phyloP scores from a whole-genome alignment of 2,888 invertebrate species.

The Amiota communis region DNA sequence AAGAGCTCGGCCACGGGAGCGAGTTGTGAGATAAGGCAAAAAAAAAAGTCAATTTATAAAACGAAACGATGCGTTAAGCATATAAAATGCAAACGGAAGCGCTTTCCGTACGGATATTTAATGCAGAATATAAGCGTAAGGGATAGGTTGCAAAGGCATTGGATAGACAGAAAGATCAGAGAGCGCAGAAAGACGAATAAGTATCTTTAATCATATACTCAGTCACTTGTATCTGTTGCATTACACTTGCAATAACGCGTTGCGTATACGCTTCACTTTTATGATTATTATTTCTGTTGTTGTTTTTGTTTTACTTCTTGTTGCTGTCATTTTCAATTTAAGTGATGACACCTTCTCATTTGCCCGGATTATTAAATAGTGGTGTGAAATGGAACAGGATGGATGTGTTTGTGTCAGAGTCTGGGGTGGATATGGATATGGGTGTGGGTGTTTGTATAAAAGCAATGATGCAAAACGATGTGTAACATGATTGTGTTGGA shows the following conservation, averaged over 20 bases:
- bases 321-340: too few species aligned
- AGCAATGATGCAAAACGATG: too few species aligned
- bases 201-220: neutral
- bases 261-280: neutral
- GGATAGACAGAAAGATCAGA: neutral
- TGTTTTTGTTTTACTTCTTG: too few species aligned
- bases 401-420: too few species aligned
- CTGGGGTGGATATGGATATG: too few species aligned
- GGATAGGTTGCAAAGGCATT: neutral
- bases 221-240: conserved; percentile 5
- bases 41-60: conserved; percentile 57
- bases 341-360: too few species aligned
- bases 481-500: too few species aligned
- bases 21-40: conserved; percentile 31
- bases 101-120: conserved; percentile 48
- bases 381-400: too few species aligned
- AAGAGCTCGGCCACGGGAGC: neutral
- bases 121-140: neutral
- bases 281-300: neutral
- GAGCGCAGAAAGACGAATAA: too few species aligned
- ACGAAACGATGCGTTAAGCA: conserved; percentile 62
- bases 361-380: too few species aligned
- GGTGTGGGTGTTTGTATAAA: too few species aligned
- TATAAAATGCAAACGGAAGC: conserved; percentile 59
- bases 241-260: neutral